phyloP scores from a whole-genome alignment of 92 coral and sea anemone genomes.

The Bergia sp. region DNA sequence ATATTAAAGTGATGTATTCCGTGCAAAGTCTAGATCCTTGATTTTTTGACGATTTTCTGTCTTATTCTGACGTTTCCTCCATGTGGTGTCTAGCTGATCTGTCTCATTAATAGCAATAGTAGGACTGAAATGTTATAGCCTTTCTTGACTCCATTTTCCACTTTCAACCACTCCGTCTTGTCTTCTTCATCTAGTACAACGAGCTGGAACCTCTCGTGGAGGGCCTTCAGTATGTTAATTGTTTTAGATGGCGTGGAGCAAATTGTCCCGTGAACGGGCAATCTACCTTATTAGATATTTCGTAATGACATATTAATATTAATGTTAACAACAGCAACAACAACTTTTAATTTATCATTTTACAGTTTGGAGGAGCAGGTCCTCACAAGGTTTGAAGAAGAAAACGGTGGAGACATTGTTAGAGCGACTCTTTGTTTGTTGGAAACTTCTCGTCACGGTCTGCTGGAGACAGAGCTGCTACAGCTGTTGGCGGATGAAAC shows the following conservation, averaged over 20 bases:
- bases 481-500: slow-evolving; percentile 93
- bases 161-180: not conserved
- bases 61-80: not conserved
- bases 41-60: no score
- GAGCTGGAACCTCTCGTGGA: not conserved
- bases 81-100: not conserved
- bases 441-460: slow-evolving; percentile 97
- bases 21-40: not conserved
- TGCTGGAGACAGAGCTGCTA: slow-evolving; percentile 90
- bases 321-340: not conserved
- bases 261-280: no score
- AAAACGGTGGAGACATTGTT: slow-evolving; percentile 93
- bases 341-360: not conserved
- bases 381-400: slow-evolving; percentile 89
- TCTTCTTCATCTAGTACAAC: not conserved
- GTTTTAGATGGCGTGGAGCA: not conserved
- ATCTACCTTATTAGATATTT: no score
- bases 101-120: not conserved
- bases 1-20: not conserved
- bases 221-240: not conserved
- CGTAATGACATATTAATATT: not conserved
- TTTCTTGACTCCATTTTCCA: not conserved
- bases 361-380: slow-evolving; percentile 95
- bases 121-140: not conserved
- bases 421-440: slow-evolving; percentile 91